Conservation (phyloP, 2,888 invertebrate genomes). For the Zaprionus bogoriensis region DNA sequence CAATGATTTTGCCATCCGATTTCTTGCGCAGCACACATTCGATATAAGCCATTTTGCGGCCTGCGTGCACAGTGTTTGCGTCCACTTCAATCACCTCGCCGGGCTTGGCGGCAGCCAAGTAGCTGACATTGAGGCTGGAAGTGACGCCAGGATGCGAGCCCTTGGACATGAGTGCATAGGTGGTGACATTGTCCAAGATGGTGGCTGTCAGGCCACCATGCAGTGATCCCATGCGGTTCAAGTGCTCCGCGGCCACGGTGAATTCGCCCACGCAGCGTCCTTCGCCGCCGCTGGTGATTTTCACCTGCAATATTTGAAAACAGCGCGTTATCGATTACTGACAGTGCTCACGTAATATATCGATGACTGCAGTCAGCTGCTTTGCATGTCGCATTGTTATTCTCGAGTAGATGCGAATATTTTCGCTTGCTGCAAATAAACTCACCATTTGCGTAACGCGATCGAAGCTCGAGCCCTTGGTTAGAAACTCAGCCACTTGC, state of each 20-base stretch:
- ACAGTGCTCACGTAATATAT: constrained; percentile 43
- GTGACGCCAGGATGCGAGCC: constrained; percentile 89
- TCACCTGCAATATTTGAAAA: constrained; percentile 67
- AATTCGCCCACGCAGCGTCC: constrained; percentile 91
- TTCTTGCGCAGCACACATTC: constrained; percentile 91
- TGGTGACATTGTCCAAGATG: constrained; percentile 88
- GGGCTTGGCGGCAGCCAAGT: constrained; percentile 88
- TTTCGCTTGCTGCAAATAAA: background rate
- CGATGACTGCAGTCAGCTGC: constrained; percentile 48
- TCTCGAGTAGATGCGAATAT: background rate
- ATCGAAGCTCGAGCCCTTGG: constrained; percentile 81
- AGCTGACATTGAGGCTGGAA: constrained; percentile 92
- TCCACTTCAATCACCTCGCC: constrained; percentile 92
- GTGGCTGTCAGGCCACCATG: constrained; percentile 95
- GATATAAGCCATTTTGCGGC: constrained; percentile 91
- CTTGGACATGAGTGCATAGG: constrained; percentile 89
- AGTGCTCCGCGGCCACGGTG: constrained; percentile 88
- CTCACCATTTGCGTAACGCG: constrained; percentile 83
- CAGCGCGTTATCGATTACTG: constrained; percentile 35
- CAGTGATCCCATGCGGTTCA: constrained; percentile 89
- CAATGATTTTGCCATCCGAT: constrained; percentile 88
- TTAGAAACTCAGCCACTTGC: constrained; percentile 77
- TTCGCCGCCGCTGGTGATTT: constrained; percentile 85
- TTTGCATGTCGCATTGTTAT: constrained; percentile 18
- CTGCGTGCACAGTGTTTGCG: constrained; percentile 89